Base-by-base conservation (phyloP, 2,888 invertebrate species). In the Asteroscopus sphinx region DNA sequence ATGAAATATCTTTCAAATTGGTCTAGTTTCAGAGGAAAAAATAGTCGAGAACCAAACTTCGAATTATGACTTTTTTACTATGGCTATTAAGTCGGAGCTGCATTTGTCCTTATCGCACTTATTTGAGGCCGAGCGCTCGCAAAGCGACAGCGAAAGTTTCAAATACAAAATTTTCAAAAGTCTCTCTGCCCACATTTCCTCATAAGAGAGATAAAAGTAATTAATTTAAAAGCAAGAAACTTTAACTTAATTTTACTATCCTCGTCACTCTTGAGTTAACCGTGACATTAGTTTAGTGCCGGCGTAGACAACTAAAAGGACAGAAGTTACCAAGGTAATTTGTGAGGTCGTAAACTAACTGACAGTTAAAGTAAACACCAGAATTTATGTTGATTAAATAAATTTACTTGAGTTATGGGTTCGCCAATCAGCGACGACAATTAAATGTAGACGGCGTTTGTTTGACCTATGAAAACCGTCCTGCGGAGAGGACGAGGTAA, bases 301-400 rank as follows among this genome's bases (percentile, higher is more conserved):
- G n/a, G n/a, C n/a, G n/a, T n/a, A n/a, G n/a, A n/a, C n/a, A n/a
- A 46, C 46, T 26, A 35, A 62, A 64, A 44, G 37, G 30, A 26
- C 17, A 51, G 33, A 60, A 44, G 37, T 51, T 32, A 32, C 17
- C 6, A 4, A 42, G 15, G 30, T 37, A 42, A 42, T 68, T 64
- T 32, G 16, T 37, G n/a, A 32, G 7, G 47, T 53, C 45, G 36
- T 59, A 49, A 67, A 60, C 35, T 25, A 37, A 52, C 37, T 26
- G 17, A 45, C 25, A 25, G 35, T 40, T 36, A 42, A 49, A 48
- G 9, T 56, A 46, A 60, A 72, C 61, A 48, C 8, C 2, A 13
- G 0, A 53, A 46, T 72, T 68, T 53, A 72, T 56, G 73, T 55
- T 68, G 73, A 73, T 73, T 56, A 73, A 68, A 56, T 40, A 9